Percentiles rank a stretch among this genome's conserved stretches.
Evolutionary conservation across 2,113 vertebrate species (phyloP).

Genomic region (Prolemur simus): DNA sequence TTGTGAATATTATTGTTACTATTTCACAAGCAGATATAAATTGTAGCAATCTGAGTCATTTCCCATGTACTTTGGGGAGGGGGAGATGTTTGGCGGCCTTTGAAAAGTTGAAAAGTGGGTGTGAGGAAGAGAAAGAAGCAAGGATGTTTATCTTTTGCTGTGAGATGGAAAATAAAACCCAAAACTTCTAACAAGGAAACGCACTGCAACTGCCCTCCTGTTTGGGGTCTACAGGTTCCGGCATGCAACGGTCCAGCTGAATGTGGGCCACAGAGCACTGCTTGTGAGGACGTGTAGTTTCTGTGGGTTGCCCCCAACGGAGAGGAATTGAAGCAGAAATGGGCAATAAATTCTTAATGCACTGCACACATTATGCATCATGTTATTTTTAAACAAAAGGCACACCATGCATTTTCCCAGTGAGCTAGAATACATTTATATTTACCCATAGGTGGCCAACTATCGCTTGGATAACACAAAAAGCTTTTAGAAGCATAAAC

Average conservation of each 20-base stretch:
- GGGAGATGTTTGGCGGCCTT: conserved; percentile 33
- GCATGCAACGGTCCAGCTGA: not conserved
- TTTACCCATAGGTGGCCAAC: conserved; percentile 58
- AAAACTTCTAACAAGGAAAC: not conserved
- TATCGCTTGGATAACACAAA: conserved; percentile 54
- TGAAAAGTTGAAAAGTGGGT: not conserved
- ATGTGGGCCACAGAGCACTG: not conserved
- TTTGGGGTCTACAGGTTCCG: not conserved
- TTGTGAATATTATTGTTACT: not conserved
- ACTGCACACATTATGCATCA: conserved; percentile 11
- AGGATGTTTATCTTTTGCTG: conserved; percentile 53
- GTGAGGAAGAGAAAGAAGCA: not conserved
- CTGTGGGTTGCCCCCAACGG: not conserved
- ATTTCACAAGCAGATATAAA: not conserved
- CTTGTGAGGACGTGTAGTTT: not conserved
- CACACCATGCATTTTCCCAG: conserved; percentile 52
- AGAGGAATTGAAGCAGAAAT: conserved; percentile 35
- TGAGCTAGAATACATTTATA: conserved; percentile 22
- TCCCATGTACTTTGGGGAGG: not conserved
- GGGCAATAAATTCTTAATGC: conserved; percentile 68
- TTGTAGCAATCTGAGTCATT: not conserved
- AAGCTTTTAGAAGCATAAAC: conserved; percentile 7
- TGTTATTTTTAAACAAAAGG: conserved; percentile 67
- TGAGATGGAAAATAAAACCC: not conserved
- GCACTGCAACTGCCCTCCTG: not conserved